Evolutionary conservation across 2,888 invertebrate genomes (phyloP).

Genomic region (Parnassius glacialis): DNA sequence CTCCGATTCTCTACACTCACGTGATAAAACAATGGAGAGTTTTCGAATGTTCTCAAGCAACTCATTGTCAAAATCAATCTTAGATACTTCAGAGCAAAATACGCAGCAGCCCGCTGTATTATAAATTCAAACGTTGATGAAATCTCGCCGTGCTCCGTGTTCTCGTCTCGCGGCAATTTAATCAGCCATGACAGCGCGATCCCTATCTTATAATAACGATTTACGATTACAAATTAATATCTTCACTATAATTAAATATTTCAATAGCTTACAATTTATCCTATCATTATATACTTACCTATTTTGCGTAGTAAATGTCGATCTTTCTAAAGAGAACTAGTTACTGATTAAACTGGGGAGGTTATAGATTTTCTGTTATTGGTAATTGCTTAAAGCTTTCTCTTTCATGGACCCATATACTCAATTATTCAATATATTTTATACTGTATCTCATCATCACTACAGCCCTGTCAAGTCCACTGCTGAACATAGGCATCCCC

Average conservation of each 20-base stretch:
- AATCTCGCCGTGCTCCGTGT: neutral
- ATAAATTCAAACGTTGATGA: conserved; percentile 4
- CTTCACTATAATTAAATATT: conserved; percentile 5
- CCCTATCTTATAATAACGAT: conserved; percentile 15
- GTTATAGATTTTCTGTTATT: too few species aligned
- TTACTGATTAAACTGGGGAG: too few species aligned
- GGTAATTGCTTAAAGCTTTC: too few species aligned
- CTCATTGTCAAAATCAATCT: neutral
- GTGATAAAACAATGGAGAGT: too few species aligned
- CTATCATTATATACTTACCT: neutral
- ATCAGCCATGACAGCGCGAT: conserved; percentile 13
- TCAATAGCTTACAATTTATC: conserved; percentile 4
- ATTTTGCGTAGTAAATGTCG: too few species aligned
- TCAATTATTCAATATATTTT: too few species aligned
- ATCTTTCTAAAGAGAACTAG: too few species aligned
- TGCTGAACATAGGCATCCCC: too few species aligned
- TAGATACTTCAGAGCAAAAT: neutral
- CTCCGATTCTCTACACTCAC: too few species aligned
- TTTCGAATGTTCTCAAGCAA: neutral
- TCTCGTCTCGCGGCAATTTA: conserved; percentile 7
- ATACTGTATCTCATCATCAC: too few species aligned
- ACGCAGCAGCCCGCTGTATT: neutral
- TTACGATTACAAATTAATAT: conserved; percentile 17
- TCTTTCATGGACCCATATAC: too few species aligned
- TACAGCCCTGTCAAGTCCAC: too few species aligned